Conservation (phyloP, 2,113 vertebrate genomes). For the Tapirus terrestris region DNA sequence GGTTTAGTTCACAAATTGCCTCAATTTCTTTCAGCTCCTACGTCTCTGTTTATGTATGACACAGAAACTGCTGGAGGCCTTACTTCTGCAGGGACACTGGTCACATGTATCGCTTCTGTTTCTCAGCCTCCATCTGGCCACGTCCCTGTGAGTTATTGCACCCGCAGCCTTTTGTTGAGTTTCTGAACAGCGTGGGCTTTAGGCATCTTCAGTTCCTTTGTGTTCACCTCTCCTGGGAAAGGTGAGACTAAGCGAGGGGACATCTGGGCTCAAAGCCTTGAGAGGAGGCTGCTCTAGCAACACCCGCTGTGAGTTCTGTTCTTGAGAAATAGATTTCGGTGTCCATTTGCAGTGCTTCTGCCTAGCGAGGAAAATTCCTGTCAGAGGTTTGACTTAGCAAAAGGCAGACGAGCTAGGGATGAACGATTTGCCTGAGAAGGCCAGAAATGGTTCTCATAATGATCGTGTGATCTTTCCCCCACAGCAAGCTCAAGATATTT, state of each 20-base stretch:
- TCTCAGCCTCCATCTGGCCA: background rate
- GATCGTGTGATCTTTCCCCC: background rate
- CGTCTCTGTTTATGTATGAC: background rate
- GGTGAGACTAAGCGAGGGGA: background rate
- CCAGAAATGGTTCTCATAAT: background rate
- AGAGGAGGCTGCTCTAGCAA: background rate
- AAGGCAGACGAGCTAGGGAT: background rate
- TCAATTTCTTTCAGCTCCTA: background rate
- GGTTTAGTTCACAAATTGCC: background rate
- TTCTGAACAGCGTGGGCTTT: background rate
- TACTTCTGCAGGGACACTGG: background rate
- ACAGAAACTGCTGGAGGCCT: accelerated
- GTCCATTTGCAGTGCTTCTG: background rate
- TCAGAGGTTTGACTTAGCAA: background rate
- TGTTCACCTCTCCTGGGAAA: background rate
- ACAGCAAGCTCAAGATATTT: background rate
- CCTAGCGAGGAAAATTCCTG: background rate
- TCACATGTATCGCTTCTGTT: too few species aligned
- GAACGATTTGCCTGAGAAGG: too few species aligned
- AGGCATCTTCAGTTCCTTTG: background rate
- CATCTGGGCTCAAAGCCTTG: too few species aligned
- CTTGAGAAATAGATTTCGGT: background rate
- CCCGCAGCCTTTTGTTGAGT: accelerated
- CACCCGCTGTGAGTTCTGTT: background rate
- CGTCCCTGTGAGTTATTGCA: accelerated